Base-by-base conservation (phyloP, 2,113 vertebrate species). In the Nothobranchius furzeri region DNA sequence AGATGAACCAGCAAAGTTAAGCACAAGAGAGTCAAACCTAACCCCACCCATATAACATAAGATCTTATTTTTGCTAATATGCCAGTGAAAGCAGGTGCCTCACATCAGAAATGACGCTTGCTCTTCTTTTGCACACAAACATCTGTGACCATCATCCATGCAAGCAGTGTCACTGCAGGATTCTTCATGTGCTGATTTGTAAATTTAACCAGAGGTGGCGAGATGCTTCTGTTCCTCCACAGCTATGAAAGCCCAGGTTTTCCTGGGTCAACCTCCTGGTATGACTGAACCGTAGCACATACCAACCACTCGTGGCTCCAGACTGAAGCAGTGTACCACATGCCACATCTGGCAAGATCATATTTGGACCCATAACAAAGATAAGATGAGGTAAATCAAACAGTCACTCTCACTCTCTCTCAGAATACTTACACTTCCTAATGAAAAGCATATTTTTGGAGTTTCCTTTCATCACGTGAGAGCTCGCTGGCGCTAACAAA, bases 291-390 rank as follows among this genome's bases (percentile, higher is more conserved):
- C 43, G 12, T 52, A 66, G 17, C 64, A 81, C 88, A 89, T 86
- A 88, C 85, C 48, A 77, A 81, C 75, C 69, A 66, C 79, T 79
- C 85, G 61, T 75, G 82, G 81, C 84, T 86, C 77, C 76, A 76
- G 70, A 75, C 68, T 71, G 20, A 84, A 81, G 73, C 64, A 74
- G 70, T 65, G 66, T 62, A 71, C 55, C 25, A 53, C 67, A 81
- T 86, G 85, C 80, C 82, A 88, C 85, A 85, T 87, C 84, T 90
- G 81, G 81, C 78, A 83, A 68, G 58, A 87, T 88, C 68, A 84
- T 85, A 86, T 88, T 90, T 85, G 65, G 68, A 88, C 88, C 66
- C 70, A 90, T 82, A 88, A 90, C 82, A 89, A 68, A 85, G 82
- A 91, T 83, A 89, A 84, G 86, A 70, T 60, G 55, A 81, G 46